Evolutionary conservation across 2,797 vertebrate genomes (phyloP).

Genomic region (Mionectes olivaceus): DNA sequence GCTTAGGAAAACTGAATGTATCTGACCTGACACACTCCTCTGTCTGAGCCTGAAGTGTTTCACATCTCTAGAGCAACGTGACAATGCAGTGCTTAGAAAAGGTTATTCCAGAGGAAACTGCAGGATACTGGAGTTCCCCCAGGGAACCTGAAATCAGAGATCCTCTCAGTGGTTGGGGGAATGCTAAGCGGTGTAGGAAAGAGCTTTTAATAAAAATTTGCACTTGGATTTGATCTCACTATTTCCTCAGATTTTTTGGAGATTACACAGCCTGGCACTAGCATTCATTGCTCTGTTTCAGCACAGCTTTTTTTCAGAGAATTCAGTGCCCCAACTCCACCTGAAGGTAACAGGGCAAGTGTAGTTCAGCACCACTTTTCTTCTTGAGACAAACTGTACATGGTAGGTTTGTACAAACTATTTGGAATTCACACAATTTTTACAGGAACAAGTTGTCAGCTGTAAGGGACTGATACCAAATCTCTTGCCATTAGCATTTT

Average conservation of each 20-base stretch:
- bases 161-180: background rate
- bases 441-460: constrained; percentile 7
- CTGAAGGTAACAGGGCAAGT: background rate
- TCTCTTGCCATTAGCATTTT: background rate
- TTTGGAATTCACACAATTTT: background rate
- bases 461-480: constrained; percentile 37
- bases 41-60: background rate
- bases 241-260: background rate
- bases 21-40: fast-evolving
- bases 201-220: background rate
- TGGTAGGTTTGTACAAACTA: background rate
- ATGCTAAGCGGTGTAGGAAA: background rate
- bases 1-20: background rate
- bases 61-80: background rate
- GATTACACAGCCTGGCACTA: background rate
- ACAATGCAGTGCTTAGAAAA: background rate
- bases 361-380: background rate
- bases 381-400: background rate
- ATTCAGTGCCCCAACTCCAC: background rate
- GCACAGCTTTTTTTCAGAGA: background rate
- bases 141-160: background rate
- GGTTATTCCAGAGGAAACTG: background rate
- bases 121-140: background rate
- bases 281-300: background rate
- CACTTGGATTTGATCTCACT: background rate